Base-by-base conservation (phyloP, 2,113 vertebrate genomes). In the Oceanites oceanicus region DNA sequence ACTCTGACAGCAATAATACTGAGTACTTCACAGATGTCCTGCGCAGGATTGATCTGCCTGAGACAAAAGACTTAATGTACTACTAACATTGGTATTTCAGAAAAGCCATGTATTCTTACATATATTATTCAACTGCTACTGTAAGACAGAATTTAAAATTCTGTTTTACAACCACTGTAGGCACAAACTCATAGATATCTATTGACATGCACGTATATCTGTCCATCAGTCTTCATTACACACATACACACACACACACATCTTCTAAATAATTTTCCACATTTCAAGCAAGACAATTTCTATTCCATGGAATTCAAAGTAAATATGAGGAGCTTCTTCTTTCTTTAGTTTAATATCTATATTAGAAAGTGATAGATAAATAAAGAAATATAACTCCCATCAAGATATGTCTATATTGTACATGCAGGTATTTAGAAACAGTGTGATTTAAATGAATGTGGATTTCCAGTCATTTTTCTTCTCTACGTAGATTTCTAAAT, bases 181-280 rank as follows among this genome's bases (percentile, higher is more conserved):
- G 38, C 55, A 42, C 11, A 86, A 82, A 49, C 32, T 66, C 18
- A 55, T 7, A 32, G 22, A 6, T 30, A 11, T 18, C 26, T 70
- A 21, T 58, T 76, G 21, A 19, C 20, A 19, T 22, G 10, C 5
- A 3, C 17, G 22, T 49, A 22, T 30, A 45, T 14, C 29, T 86
- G 17, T 78, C n/a, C 65, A 56, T 91, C 56, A 63, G 29, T n/a
- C 52, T 89, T 66, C 68, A 25, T 45, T 56, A 59, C 10, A 59
- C 2, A 13, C 1, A 1, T 25, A 30, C 5, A 4, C 16, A 61
- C 4, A 58, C 20, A 26, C 3, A 10, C 3, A 5, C 3, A 22
- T 15, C 65, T 47, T 45, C 34, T 63, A 70, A 76, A 72, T 70
- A 3, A 68, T 73, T 88, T 71, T 73, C 36, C 4, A 38, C 18